phyloP scores from a whole-genome alignment of 2,797 vertebrate genomes.

The Alcedo atthis region DNA sequence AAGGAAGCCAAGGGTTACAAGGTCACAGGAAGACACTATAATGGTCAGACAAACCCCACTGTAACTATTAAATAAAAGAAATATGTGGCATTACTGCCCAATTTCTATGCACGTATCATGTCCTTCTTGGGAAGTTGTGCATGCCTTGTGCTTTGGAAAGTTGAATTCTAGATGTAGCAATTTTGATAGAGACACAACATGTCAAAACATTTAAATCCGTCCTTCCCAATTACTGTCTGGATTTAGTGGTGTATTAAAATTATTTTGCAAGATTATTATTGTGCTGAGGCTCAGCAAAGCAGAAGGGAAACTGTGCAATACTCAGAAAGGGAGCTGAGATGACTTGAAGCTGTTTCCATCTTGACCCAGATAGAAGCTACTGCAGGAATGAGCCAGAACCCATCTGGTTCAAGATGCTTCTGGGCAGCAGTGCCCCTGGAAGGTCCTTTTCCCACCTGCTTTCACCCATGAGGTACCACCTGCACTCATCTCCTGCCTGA shows the following conservation, averaged over 20 bases:
- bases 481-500: not conserved
- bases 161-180: not conserved
- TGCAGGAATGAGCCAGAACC: not conserved
- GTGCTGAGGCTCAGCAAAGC: not conserved
- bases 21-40: not conserved
- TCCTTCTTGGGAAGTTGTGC: not conserved
- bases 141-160: not conserved
- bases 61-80: not conserved
- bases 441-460: not conserved
- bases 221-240: not conserved
- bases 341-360: not conserved
- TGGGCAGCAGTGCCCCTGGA: not conserved
- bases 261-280: not conserved
- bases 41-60: not conserved
- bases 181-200: not conserved
- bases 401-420: not conserved
- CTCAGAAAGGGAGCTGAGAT: not conserved
- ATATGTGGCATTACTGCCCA: not conserved
- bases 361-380: not conserved
- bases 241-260: not conserved
- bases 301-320: not conserved
- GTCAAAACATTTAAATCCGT: constrained; percentile 29
- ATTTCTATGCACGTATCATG: not conserved
- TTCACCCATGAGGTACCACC: not conserved
- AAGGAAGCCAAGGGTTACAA: not conserved